phyloP scores from a whole-genome alignment of 2,113 vertebrate genomes.

The Oryzias woworae region DNA sequence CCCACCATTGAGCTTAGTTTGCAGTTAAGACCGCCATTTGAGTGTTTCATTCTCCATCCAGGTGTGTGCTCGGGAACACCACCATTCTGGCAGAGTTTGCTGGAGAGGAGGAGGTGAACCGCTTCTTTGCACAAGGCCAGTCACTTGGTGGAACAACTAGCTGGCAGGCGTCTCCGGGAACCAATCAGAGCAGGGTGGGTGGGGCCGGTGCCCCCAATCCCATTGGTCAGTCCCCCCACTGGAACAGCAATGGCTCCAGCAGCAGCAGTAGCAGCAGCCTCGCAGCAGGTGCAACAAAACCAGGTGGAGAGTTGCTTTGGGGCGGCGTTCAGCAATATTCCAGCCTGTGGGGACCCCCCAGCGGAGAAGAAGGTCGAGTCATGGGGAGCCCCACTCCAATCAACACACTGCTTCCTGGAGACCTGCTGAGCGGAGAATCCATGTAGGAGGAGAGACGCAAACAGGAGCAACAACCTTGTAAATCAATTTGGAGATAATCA shows the following conservation, averaged over 20 bases:
- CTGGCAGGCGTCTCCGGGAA: slow-evolving; percentile 90
- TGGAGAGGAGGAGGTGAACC: slow-evolving; percentile 93
- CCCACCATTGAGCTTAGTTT: neutral
- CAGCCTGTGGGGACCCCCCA: slow-evolving; percentile 92
- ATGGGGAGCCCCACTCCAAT: slow-evolving; percentile 93
- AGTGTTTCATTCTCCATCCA: slow-evolving; percentile 34
- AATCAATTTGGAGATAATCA: slow-evolving; percentile 82
- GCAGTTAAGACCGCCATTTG: neutral
- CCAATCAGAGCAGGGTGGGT: slow-evolving; percentile 86
- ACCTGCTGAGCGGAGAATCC: slow-evolving; percentile 94
- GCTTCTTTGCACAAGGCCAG: slow-evolving; percentile 95
- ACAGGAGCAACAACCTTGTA: slow-evolving; percentile 78
- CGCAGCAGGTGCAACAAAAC: slow-evolving; percentile 61
- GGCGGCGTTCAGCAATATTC: slow-evolving; percentile 93
- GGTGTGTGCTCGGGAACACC: slow-evolving; percentile 96
- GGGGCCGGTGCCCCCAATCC: slow-evolving; percentile 80
- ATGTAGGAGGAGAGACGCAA: slow-evolving; percentile 78
- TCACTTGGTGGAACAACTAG: slow-evolving; percentile 88
- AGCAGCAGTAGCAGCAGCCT: slow-evolving; percentile 48
- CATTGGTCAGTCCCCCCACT: slow-evolving; percentile 84
- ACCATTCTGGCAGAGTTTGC: slow-evolving; percentile 97
- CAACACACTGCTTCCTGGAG: slow-evolving; percentile 93
- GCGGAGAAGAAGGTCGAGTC: slow-evolving; percentile 85
- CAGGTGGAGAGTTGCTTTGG: slow-evolving; percentile 87
- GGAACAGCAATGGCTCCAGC: slow-evolving; percentile 79